These are phyloP conservation scores for Mythimna ferrago DNA, from an alignment of 2,888 invertebrate genomes.

Conservation along the genomic window DNA sequence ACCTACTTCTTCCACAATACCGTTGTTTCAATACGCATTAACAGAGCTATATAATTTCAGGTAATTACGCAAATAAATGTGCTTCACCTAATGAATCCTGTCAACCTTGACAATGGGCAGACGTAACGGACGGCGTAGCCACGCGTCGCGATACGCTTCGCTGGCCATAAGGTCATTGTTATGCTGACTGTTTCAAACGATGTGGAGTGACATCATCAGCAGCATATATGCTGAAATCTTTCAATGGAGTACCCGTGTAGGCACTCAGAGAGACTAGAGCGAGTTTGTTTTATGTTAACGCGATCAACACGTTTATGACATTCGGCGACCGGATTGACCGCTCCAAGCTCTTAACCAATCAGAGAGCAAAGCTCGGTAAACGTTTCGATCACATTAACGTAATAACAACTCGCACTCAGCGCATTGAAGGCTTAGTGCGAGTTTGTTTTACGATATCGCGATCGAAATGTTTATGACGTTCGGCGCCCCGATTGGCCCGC, in stretches of 20 bases:
- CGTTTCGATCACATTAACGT: too few species aligned
- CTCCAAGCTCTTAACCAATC: too few species aligned
- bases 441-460: too few species aligned
- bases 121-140: slow-evolving; percentile 66
- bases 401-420: too few species aligned
- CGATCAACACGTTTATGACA: too few species aligned
- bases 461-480: too few species aligned
- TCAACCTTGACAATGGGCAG: slow-evolving; percentile 71
- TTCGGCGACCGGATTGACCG: too few species aligned
- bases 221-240: background rate
- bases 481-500: too few species aligned
- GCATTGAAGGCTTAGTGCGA: too few species aligned
- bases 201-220: slow-evolving; percentile 38
- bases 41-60: slow-evolving; percentile 42
- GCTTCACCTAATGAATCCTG: slow-evolving; percentile 61
- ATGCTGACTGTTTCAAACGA: slow-evolving; percentile 39
- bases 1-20: slow-evolving; percentile 38
- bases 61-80: slow-evolving; percentile 48
- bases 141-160: slow-evolving; percentile 63
- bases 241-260: background rate
- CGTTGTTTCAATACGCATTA: slow-evolving; percentile 41
- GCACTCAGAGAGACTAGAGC: too few species aligned
- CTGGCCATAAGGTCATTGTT: slow-evolving; percentile 65
- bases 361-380: too few species aligned
- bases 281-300: too few species aligned